Evolutionary conservation across 2,888 invertebrate species (phyloP), one percentile per base, ranked within the genome.

Genomic region (Noctua fimbriata): DNA sequence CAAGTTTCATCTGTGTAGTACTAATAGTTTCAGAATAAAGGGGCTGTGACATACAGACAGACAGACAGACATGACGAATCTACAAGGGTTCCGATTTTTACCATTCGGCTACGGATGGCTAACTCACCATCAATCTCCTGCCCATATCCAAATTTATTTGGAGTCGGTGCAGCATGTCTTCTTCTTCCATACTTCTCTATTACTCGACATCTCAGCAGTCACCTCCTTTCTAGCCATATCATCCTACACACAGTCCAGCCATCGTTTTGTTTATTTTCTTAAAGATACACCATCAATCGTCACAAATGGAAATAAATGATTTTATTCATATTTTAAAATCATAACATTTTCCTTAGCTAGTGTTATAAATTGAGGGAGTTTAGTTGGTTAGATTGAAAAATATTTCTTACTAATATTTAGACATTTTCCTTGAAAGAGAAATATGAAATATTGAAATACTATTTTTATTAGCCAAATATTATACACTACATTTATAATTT

Each of bases 351-450:
- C 18, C 14, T 52, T 24, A 36, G 2, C 58, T 5, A 78, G 16
- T 47, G 18, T 73, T 82, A 82, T 73, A 73, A 82, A 82, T 78
- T 78, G 78, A 60, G 16, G 2, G 73, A 82, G 7, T 70, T 66
- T 47, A n/a, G n/a, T 76, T n/a, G 55, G 73, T 70, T 1, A 65
- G 44, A 66, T 66, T 73, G 82, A 70, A 78, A 78, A 77, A 73
- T 82, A 70, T 78, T 73, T 18, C 49, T 49, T 44, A 24, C 28
- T 73, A 78, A 73, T 7, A 2, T 58, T 58, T 28, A 3, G 58
- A 66, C 55, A 4, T 28, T 69, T 63, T 73, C 36, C 28, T 79
- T 73, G 41, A 16, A 1, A 44, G 41, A 79, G 79, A 79, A 79
- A 69, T 73, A n/a, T 67, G 66, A 44, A 60, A 69, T n/a, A 78